Base-by-base conservation (phyloP, 2,113 vertebrate species). In the Arvicanthis niloticus region DNA sequence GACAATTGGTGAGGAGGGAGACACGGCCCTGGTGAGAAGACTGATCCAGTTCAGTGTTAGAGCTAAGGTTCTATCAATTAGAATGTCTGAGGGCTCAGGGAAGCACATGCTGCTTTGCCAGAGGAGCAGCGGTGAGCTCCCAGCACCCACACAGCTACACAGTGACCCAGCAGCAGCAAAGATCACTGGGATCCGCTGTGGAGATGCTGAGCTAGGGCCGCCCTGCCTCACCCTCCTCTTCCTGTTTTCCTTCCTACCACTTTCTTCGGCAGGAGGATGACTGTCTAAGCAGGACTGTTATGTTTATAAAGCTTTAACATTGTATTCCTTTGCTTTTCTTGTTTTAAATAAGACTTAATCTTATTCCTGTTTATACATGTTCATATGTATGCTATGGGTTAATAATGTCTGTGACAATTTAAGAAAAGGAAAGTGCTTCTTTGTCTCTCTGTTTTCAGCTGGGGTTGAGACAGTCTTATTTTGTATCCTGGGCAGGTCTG, bases 331-430 rank as follows among this genome's bases (percentile, higher is more conserved):
- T n/a, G 51, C 10, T 81, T 22, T 3, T 58, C 31, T 80, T 80
- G 19, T 2, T 80, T 56, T 2, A 21, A 21, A 53, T 40, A 73
- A 73, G n/a, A 40, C 40, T 22, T 22, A 73, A 8, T 48, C 42
- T 45, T 24, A 58, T n/a, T 80, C 15, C 62, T 37, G 4, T 81
- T 34, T n/a, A 58, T n/a, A 11, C 13, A 26, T 62, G 7, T 42
- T 58, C 53, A 81, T 58, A 58, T 81, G 11, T n/a, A 81, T 91
- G 75, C 58, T 88, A 56, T 75, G 78, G 70, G 7, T 31, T 62
- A 87, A 96, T 62, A 87, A 96, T 34, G 65, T 58, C 70, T 92
- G 26, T 94, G 78, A 96, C 40, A 92, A 95, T 85, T 89, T 84
- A 94, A 95, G 89, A 84, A 96, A 24, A 96, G 87, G 94, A 56